Evolutionary conservation across 2,888 invertebrate genomes (phyloP).

Genomic region (Monoplex corrugatus): DNA sequence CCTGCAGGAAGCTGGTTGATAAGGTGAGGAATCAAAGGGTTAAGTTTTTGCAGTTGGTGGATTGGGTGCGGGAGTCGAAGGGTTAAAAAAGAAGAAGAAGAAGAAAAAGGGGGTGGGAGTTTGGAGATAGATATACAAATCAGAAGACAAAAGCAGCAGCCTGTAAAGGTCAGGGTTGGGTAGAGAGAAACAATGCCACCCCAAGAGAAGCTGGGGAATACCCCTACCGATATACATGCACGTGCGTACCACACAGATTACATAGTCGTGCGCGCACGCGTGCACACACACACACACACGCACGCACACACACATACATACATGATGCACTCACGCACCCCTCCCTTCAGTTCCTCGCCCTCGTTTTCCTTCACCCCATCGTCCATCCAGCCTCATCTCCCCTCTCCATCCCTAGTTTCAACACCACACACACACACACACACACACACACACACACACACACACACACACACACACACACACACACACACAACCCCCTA

Average conservation of each 20-base stretch:
- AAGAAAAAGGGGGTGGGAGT: not conserved
- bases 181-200: not conserved
- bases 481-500: not conserved
- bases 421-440: not conserved
- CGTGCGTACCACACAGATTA: not conserved
- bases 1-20: too few relatives aligned
- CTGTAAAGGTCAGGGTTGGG: too few relatives aligned
- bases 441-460: not conserved
- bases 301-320: constrained; percentile 21
- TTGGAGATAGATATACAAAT: not conserved
- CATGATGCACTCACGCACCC: not conserved
- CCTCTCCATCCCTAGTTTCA: too few relatives aligned
- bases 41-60: not conserved
- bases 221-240: not conserved
- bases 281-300: not conserved
- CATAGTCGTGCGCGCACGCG: not conserved
- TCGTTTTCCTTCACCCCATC: too few relatives aligned
- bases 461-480: not conserved
- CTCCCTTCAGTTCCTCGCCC: too few relatives aligned
- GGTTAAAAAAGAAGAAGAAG: not conserved
- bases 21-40: too few relatives aligned
- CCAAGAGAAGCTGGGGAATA: not conserved
- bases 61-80: not conserved
- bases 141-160: too few relatives aligned
- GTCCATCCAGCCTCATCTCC: too few relatives aligned